These are phyloP conservation scores for Sebastes glaucus DNA, from an alignment of 2,797 vertebrate species.

Conservation along the genomic window DNA sequence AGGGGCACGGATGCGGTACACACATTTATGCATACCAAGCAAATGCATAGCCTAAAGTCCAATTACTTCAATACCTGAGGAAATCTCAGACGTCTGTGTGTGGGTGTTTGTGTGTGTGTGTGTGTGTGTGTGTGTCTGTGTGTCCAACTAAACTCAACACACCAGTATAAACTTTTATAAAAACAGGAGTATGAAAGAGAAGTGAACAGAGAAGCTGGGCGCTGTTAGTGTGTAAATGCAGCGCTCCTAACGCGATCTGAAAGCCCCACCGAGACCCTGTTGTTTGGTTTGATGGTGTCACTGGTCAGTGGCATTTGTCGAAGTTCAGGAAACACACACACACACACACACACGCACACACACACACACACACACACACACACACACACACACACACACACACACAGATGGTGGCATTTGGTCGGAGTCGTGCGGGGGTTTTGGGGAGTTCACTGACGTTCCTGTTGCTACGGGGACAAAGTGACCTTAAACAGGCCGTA, in stretches of 20 bases:
- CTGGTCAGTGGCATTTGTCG: constrained; percentile 76
- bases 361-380: too few species aligned
- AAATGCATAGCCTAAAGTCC: constrained; percentile 41
- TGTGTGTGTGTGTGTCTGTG: not conserved
- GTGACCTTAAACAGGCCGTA: constrained; percentile 74
- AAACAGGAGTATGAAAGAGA: not conserved
- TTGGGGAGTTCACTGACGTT: constrained; percentile 57
- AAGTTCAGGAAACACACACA: constrained; percentile 47
- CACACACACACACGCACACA: constrained; percentile 24
- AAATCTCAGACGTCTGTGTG: not conserved
- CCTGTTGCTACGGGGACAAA: constrained; percentile 77
- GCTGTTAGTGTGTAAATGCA: not conserved
- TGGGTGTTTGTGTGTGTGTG: not conserved
- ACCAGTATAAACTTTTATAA: constrained; percentile 2
- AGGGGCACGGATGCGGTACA: constrained; percentile 7
- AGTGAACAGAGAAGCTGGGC: not conserved
- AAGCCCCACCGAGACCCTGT: constrained; percentile 52
- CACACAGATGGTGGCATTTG: constrained; percentile 64
- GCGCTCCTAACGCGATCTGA: constrained; percentile 47
- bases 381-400: not conserved
- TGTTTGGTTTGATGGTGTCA: constrained; percentile 66
- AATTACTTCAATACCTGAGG: constrained; percentile 55
- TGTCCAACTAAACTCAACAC: not conserved
- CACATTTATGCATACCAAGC: constrained; percentile 33
- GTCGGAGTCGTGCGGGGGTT: constrained; percentile 46